These are phyloP conservation scores for Psittacula echo DNA, from an alignment of 2,797 vertebrate species.

Conservation along the genomic window DNA sequence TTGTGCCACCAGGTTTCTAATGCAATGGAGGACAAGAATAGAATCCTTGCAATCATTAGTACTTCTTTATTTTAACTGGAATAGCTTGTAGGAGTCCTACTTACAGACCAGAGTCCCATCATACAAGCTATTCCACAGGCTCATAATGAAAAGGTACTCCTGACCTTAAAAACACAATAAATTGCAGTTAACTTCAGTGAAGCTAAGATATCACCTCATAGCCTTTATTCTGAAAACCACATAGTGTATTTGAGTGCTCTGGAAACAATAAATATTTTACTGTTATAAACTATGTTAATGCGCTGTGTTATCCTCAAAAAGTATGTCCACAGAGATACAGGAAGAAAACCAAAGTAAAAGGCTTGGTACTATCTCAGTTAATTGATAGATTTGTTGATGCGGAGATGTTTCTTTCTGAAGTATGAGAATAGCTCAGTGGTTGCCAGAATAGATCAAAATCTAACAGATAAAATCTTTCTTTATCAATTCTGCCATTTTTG, in stretches of 20 bases:
- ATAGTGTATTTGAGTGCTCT: neutral
- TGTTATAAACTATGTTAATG: neutral
- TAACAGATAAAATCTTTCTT: slow-evolving; percentile 8
- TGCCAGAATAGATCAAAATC: slow-evolving; percentile 10
- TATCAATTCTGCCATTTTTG: neutral
- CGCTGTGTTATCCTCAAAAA: neutral
- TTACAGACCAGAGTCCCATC: neutral
- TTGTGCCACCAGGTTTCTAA: neutral
- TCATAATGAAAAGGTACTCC: neutral
- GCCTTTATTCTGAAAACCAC: neutral
- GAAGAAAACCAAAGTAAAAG: neutral
- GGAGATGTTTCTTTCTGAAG: neutral
- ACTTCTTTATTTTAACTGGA: neutral
- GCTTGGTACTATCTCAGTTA: neutral
- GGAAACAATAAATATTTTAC: slow-evolving; percentile 25
- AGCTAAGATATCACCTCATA: neutral
- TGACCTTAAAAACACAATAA: neutral
- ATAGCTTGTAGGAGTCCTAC: neutral
- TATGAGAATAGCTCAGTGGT: neutral
- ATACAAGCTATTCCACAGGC: neutral
- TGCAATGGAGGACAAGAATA: neutral
- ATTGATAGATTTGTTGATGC: neutral
- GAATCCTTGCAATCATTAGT: neutral
- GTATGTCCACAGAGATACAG: neutral
- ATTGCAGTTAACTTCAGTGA: neutral